Conservation (phyloP, 2,797 vertebrate genomes). For the Otolemur crassicaudatus region DNA sequence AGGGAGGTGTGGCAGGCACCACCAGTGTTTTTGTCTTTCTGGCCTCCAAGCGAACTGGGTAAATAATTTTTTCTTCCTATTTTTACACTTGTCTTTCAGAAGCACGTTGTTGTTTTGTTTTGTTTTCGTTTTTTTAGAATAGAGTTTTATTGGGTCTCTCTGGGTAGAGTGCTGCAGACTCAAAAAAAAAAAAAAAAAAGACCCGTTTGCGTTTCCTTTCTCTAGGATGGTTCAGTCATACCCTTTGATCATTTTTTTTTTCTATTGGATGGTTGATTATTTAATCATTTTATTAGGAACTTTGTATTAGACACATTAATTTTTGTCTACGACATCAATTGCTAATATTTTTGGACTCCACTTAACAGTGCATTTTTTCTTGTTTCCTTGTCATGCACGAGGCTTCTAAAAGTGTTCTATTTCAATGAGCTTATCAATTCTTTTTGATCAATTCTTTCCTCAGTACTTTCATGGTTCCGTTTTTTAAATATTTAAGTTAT, state of each 20-base stretch:
- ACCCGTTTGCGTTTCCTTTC: no score
- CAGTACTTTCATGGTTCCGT: neutral
- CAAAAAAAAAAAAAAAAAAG: no score
- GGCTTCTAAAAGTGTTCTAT: neutral
- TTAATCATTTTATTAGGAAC: neutral
- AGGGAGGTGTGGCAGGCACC: no score
- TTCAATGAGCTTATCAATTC: neutral
- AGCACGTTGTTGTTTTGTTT: neutral
- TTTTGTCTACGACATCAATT: neutral
- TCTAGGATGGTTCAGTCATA: no score
- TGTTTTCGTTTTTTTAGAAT: no score
- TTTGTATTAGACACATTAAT: neutral
- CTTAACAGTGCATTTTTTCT: neutral
- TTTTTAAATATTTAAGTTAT: no score
- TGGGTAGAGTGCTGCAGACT: no score
- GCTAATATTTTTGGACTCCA: neutral
- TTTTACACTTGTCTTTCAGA: slow-evolving; percentile 39
- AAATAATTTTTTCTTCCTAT: neutral
- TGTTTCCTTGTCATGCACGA: neutral
- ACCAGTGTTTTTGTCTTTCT: no score
- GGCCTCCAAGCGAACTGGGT: no score
- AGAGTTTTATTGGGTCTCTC: no score
- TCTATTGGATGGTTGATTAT: neutral
- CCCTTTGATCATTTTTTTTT: neutral
- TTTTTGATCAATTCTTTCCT: neutral